Evolutionary conservation across 1,140 invertebrate genomes (phyloP).

Genomic region (Drosophila serrata): DNA sequence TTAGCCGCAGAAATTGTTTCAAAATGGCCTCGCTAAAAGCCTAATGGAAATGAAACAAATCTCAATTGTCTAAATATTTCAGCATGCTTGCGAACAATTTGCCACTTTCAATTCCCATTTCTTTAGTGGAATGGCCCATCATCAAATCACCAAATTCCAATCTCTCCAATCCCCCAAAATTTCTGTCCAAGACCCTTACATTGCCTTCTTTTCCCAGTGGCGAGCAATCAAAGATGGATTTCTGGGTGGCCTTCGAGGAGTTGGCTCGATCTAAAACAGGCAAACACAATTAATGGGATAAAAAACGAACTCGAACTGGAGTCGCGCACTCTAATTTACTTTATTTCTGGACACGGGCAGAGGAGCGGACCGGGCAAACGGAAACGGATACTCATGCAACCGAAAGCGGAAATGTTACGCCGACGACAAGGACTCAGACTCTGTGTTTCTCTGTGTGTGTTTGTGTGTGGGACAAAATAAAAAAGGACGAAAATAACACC

Average conservation of each 20-base stretch:
- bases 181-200: not conserved
- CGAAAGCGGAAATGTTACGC: conserved; percentile 70
- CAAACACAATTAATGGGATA: conserved; percentile 73
- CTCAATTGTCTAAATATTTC: conserved; percentile 14
- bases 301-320: conserved; percentile 49
- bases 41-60: conserved; percentile 21
- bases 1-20: not conserved
- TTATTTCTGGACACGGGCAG: conserved; percentile 38
- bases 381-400: conserved; percentile 79
- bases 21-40: conserved; percentile 6
- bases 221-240: conserved; percentile 65
- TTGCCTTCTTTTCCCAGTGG: not conserved
- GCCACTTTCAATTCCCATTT: conserved; percentile 14
- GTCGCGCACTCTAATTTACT: conserved; percentile 66
- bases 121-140: conserved; percentile 51
- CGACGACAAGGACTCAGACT: conserved; percentile 15
- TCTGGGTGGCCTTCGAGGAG: conserved; percentile 13
- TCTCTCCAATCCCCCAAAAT: conserved; percentile 24
- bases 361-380: conserved; percentile 44
- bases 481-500: conserved; percentile 45
- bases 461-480: conserved; percentile 17
- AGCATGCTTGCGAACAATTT: conserved; percentile 11
- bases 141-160: conserved; percentile 54
- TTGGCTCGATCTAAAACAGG: conserved; percentile 19
- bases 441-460: not conserved